Percentiles rank a stretch among this genome's conserved stretches.
phyloP scores from a whole-genome alignment of 2,888 invertebrate genomes.

The Hirudinaria manillensis region DNA sequence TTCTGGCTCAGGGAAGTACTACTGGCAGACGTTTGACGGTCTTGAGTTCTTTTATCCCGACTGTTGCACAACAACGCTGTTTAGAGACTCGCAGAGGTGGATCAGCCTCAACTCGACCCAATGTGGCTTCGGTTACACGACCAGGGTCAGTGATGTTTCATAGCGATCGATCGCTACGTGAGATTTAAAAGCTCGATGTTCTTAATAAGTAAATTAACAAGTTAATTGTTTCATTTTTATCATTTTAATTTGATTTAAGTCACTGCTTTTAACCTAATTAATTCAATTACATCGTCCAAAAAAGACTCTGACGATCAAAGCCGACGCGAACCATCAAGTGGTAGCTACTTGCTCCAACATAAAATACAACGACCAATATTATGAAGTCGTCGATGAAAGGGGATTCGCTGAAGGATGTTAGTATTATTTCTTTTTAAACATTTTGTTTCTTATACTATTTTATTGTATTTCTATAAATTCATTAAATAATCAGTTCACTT shows the following conservation, averaged over 20 bases:
- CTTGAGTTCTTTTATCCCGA: slow-evolving; percentile 61
- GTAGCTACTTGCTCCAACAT: slow-evolving; percentile 17
- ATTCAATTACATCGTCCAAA: neutral
- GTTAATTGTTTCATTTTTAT: too few species aligned
- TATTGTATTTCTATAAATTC: neutral
- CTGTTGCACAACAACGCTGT: slow-evolving; percentile 65
- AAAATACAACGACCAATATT: slow-evolving; percentile 2
- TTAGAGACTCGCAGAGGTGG: slow-evolving; percentile 29
- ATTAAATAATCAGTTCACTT: too few species aligned
- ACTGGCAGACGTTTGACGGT: slow-evolving; percentile 22
- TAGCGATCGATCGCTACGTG: neutral
- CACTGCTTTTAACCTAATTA: neutral
- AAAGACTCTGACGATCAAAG: slow-evolving; percentile 16
- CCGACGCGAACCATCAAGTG: neutral
- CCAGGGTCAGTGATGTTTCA: neutral
- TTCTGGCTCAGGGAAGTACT: slow-evolving; percentile 20
- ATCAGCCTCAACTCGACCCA: slow-evolving; percentile 28
- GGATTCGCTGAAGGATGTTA: slow-evolving; percentile 21
- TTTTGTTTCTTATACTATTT: neutral
- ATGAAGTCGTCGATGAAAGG: neutral
- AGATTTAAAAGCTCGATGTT: neutral
- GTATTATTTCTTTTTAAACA: neutral
- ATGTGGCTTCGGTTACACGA: slow-evolving; percentile 26
- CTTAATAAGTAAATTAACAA: too few species aligned
- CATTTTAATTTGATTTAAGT: too few species aligned